Conservation (phyloP, 1,140 invertebrate genomes). For the Dendrolimus kikuchii region DNA sequence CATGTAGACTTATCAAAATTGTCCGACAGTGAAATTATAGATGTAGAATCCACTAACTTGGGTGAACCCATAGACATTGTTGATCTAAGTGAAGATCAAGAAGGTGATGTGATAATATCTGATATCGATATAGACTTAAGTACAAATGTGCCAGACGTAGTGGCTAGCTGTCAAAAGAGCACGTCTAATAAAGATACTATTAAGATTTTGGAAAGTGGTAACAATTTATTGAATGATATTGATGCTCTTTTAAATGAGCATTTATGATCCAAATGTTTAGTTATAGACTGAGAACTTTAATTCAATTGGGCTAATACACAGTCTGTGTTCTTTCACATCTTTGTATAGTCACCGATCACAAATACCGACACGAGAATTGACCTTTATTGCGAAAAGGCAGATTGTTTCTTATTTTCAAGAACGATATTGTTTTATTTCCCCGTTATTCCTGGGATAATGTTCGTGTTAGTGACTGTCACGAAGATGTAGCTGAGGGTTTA, state of each 20-base stretch:
- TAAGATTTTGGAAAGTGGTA: slow-evolving; percentile 21
- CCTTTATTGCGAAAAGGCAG: too few relatives aligned
- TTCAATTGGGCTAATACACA: too few relatives aligned
- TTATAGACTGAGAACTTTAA: too few relatives aligned
- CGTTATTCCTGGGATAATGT: too few relatives aligned
- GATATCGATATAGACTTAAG: slow-evolving; percentile 41
- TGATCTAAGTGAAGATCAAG: slow-evolving; percentile 49
- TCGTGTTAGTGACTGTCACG: too few relatives aligned
- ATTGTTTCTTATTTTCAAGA: too few relatives aligned
- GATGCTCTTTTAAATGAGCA: slow-evolving; percentile 43
- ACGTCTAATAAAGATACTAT: slow-evolving; percentile 18
- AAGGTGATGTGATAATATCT: slow-evolving; percentile 33
- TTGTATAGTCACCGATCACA: too few relatives aligned
- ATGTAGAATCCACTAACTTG: slow-evolving; percentile 38
- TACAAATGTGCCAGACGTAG: slow-evolving; percentile 57
- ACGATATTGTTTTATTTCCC: too few relatives aligned
- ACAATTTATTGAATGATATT: slow-evolving; percentile 42
- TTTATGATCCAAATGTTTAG: slow-evolving; percentile 33
- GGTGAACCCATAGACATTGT: slow-evolving; percentile 45
- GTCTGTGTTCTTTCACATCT: too few relatives aligned
- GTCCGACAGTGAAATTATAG: slow-evolving; percentile 41
- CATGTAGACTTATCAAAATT: slow-evolving; percentile 23
- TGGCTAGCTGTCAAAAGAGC: slow-evolving; percentile 47
- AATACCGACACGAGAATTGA: too few relatives aligned
- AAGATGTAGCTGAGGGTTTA: too few relatives aligned